Conservation (phyloP, 1,140 invertebrate genomes). For the Pomacea maculata region DNA sequence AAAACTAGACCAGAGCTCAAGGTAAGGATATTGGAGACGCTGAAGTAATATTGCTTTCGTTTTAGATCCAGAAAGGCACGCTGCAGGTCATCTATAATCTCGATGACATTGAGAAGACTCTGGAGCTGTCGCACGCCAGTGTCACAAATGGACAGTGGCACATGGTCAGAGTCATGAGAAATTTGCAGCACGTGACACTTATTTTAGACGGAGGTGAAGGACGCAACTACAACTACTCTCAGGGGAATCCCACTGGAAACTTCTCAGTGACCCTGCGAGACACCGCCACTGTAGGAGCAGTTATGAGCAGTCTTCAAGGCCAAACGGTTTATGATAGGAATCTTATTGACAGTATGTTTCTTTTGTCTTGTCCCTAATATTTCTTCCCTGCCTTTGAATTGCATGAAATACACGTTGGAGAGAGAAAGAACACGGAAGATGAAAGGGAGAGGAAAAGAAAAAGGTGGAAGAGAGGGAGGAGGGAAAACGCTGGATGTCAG, state of each 20-base stretch:
- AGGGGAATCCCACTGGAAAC: conserved; percentile 18
- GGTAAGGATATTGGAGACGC: too few species aligned
- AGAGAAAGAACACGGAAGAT: too few species aligned
- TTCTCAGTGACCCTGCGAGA: not conserved
- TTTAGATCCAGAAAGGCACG: conserved; percentile 72
- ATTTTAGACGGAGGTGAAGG: conserved; percentile 95
- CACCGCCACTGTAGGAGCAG: not conserved
- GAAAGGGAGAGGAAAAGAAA: too few species aligned
- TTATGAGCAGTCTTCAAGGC: not conserved
- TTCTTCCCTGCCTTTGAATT: too few species aligned
- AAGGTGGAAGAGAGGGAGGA: too few species aligned
- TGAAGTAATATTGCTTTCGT: too few species aligned
- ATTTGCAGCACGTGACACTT: conserved; percentile 90
- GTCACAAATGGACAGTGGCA: conserved; percentile 98
- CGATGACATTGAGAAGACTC: conserved; percentile 84
- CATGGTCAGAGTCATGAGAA: conserved; percentile 79
- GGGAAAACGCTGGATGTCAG: too few species aligned
- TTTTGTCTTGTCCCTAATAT: too few species aligned
- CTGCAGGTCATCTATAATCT: conserved; percentile 80
- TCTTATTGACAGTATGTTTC: not conserved
- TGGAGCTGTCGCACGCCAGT: conserved; percentile 86
- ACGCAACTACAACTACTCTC: conserved; percentile 89
- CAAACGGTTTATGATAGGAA: not conserved
- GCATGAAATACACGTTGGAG: too few species aligned
- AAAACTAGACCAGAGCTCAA: too few species aligned